Conservation (phyloP, 23 tunicate genomes). For the Halocynthia aurantium region DNA sequence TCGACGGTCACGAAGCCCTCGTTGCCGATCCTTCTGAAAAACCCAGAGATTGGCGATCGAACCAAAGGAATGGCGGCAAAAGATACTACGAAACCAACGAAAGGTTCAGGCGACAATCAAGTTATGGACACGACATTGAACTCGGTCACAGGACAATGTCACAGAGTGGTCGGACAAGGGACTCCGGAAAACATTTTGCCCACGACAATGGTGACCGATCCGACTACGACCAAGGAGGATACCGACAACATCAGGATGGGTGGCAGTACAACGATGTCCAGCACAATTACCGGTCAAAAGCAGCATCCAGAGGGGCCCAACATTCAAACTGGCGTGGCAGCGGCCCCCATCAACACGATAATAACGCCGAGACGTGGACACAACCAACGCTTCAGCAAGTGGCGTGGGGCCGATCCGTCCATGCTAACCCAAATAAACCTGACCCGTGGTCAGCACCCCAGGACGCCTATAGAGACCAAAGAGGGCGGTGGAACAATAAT, state of each 20-base stretch:
- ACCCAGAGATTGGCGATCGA: too few species aligned
- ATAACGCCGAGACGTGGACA: not conserved
- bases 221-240: not conserved
- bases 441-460: not conserved
- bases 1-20: not conserved
- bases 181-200: not conserved
- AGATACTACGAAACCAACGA: constrained; percentile 4
- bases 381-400: not conserved
- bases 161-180: not conserved
- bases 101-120: too few species aligned
- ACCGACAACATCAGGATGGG: not conserved
- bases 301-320: not conserved
- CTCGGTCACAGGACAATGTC: too few species aligned
- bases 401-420: not conserved
- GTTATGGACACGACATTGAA: too few species aligned
- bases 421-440: constrained; percentile 1
- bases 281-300: not conserved
- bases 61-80: not conserved
- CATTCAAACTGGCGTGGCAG: not conserved
- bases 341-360: constrained; percentile 1
- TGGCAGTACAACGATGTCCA: not conserved
- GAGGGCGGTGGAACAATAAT: constrained; percentile 1
- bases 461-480: not conserved
- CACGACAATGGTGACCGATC: not conserved
- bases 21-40: too few species aligned